These are phyloP conservation scores for Drosophila orosa DNA, from an alignment of 1,140 invertebrate species.

Conservation along the genomic window DNA sequence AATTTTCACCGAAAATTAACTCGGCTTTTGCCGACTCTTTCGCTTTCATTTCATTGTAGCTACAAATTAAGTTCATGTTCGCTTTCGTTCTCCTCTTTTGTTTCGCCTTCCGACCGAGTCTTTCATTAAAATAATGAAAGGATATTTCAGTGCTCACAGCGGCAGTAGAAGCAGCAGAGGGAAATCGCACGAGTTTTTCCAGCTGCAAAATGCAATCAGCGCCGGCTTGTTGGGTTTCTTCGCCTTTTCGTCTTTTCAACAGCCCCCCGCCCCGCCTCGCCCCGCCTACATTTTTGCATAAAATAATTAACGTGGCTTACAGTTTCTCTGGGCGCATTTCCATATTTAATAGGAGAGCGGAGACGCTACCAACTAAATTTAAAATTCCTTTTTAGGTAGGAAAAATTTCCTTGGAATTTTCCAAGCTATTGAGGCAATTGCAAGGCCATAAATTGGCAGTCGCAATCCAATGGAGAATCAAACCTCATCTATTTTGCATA, in stretches of 20 bases:
- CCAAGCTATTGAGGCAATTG: conserved; percentile 9
- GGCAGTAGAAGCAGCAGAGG: background rate
- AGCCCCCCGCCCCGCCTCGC: too few species aligned
- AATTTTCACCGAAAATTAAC: conserved; percentile 37
- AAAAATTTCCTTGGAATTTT: background rate
- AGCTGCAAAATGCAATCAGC: conserved; percentile 72
- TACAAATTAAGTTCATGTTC: conserved; percentile 64
- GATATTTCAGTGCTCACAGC: conserved; percentile 44
- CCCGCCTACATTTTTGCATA: conserved; percentile 49
- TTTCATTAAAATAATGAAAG: conserved; percentile 77
- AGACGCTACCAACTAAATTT: conserved; percentile 23
- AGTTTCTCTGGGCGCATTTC: conserved; percentile 59
- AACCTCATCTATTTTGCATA: conserved; percentile 48
- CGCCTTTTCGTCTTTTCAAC: conserved; percentile 12
- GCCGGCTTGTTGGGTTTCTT: conserved; percentile 60
- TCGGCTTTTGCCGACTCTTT: conserved; percentile 2
- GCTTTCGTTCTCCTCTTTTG: conserved; percentile 26
- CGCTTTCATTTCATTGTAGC: conserved; percentile 30
- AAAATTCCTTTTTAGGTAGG: conserved; percentile 6
- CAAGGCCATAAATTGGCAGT: conserved; percentile 35
- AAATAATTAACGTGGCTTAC: conserved; percentile 75
- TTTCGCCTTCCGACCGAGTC: conserved; percentile 29
- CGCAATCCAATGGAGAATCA: conserved; percentile 25
- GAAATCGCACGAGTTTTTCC: conserved; percentile 29
- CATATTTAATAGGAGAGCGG: conserved; percentile 64